phyloP scores from a whole-genome alignment of 1,140 invertebrate genomes.

The Drosophila lini region DNA sequence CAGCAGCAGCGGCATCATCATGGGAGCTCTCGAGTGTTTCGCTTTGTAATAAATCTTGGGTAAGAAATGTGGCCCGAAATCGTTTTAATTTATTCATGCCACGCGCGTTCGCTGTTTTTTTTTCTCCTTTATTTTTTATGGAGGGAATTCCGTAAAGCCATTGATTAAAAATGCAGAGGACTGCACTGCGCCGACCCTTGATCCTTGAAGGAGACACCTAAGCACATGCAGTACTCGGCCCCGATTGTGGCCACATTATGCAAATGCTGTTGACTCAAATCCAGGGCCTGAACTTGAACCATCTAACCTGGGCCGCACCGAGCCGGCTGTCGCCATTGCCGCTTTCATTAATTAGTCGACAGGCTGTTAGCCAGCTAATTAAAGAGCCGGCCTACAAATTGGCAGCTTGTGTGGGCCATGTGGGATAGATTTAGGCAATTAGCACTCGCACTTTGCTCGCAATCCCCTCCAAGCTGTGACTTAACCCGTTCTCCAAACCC shows the following conservation, averaged over 20 bases:
- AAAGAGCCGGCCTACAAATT: slow-evolving; percentile 65
- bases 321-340: slow-evolving; percentile 15
- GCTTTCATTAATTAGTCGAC: slow-evolving; percentile 61
- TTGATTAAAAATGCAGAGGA: slow-evolving; percentile 75
- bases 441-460: slow-evolving; percentile 28
- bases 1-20: slow-evolving; percentile 5
- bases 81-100: slow-evolving; percentile 77
- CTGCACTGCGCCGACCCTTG: slow-evolving; percentile 56
- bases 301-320: not conserved
- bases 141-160: slow-evolving; percentile 10
- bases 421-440: slow-evolving; percentile 78
- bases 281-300: slow-evolving; percentile 24
- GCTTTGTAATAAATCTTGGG: slow-evolving; percentile 67
- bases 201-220: slow-evolving; percentile 32
- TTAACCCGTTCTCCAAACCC: slow-evolving; percentile 17
- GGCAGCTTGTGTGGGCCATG: slow-evolving; percentile 68
- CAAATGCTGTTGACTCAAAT: slow-evolving; percentile 47
- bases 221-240: slow-evolving; percentile 15
- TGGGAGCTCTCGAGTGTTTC: slow-evolving; percentile 20
- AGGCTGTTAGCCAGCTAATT: slow-evolving; percentile 66
- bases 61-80: slow-evolving; percentile 69
- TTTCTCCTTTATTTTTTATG: not conserved
- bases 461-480: slow-evolving; percentile 26
- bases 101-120: slow-evolving; percentile 51
- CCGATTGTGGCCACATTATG: slow-evolving; percentile 51